Evolutionary conservation across 2,888 invertebrate species (phyloP), one percentile per base, ranked within the genome.

Genomic region (Cephus rjabovi): DNA sequence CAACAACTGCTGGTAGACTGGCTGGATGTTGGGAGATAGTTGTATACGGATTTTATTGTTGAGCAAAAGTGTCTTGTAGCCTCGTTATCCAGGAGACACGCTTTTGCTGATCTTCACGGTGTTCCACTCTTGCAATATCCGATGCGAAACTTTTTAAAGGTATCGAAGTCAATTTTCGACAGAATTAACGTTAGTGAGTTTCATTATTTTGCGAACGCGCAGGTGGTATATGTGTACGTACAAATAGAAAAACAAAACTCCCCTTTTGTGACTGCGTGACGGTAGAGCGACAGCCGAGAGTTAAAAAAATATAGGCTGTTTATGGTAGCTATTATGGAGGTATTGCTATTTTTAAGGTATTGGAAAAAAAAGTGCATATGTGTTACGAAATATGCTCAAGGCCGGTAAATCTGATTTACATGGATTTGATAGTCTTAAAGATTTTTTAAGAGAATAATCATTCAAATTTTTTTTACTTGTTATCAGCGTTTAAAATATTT

Each of bases 331-430:
- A 23, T 69, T 75, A 34, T 37, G 34, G 37, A 77, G 75, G 15
- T 75, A 77, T 75, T 75, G 37, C 3, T 35, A 35, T 35, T 12
- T 12, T 35, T 12, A 12, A 35, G 12, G 1, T 35, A 35, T 35
- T 35, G 11, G 11, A 11, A n/a, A 69, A 77, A 77, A 69, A 69
- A 30, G 77, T 40, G 37, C 15, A 69, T 35, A 69, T 69, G 9
- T 30, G 69, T 77, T 77, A 69, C 74, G 34, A 77, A 31, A 77
- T 35, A 68, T 56, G 35, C 31, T 35, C 35, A 76, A 69, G 40
- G 31, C 77, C 69, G 11, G 30, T 37, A 77, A 37, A 75, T 75
- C 69, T 15, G 75, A 77, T 77, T 75, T 77, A 74, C 75, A 69
- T 77, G 31, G 37, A 33, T 74, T 31, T 15, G 73, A 68, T 77